These are phyloP conservation scores for Drosophila phalerata DNA, from an alignment of 2,888 invertebrate species.

Conservation along the genomic window DNA sequence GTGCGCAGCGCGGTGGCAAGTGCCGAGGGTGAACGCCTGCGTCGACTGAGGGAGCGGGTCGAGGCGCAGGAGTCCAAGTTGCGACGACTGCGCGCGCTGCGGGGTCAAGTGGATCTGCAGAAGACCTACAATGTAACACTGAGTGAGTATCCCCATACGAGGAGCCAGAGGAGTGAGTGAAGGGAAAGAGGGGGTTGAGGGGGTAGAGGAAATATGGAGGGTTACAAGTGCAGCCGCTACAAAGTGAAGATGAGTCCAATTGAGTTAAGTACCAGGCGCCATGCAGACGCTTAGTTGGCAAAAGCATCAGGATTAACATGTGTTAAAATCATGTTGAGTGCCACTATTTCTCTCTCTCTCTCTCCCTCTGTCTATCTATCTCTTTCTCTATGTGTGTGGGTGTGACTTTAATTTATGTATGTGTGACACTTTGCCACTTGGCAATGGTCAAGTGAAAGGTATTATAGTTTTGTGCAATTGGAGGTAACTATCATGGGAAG, in stretches of 20 bases:
- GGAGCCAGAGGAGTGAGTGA: fast-evolving
- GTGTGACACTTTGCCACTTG: conserved; percentile 66
- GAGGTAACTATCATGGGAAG: too few relatives aligned
- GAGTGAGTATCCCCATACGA: conserved; percentile 89
- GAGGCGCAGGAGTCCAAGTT: conserved; percentile 98
- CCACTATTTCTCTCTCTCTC: conserved; percentile 23
- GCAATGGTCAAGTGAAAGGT: neutral
- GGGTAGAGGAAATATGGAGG: neutral
- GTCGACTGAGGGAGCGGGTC: conserved; percentile 95
- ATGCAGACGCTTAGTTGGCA: conserved; percentile 53
- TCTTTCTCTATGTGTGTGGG: conserved; percentile 27
- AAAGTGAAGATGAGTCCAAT: conserved; percentile 68
- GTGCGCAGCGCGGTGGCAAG: conserved; percentile 87
- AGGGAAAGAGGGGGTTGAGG: neutral
- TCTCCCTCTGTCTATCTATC: neutral
- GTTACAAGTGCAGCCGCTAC: conserved; percentile 49
- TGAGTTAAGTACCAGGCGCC: conserved; percentile 68
- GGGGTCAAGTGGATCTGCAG: conserved; percentile 97
- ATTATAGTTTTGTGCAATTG: neutral
- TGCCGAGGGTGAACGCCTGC: conserved; percentile 94
- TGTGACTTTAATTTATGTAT: conserved; percentile 73
- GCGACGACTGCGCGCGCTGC: conserved; percentile 94
- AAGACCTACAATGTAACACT: conserved; percentile 96
- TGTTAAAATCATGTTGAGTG: conserved; percentile 78
- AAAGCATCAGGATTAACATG: conserved; percentile 68